Conservation (phyloP, 2,888 invertebrate species). For the Podotricha telesiphe region DNA sequence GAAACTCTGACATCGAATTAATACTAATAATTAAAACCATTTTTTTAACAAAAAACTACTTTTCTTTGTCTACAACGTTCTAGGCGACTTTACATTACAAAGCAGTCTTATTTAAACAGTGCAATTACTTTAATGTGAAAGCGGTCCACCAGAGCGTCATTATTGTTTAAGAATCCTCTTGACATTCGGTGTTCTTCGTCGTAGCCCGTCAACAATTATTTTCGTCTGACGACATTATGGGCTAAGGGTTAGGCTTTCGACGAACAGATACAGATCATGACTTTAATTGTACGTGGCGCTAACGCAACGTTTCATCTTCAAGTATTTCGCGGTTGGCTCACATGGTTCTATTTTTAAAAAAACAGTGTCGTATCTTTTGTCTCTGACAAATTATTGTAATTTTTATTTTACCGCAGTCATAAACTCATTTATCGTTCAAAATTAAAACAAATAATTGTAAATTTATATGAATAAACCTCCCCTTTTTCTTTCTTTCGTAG, state of each 20-base stretch:
- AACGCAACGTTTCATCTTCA: conserved; percentile 74
- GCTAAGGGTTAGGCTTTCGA: conserved; percentile 65
- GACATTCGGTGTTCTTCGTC: conserved; percentile 39
- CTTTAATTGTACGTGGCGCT: conserved; percentile 82
- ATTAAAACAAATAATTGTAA: background rate
- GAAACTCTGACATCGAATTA: conserved; percentile 3
- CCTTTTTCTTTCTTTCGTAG: background rate
- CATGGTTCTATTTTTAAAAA: conserved; percentile 54
- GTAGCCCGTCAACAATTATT: conserved; percentile 57
- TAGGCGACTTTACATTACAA: conserved; percentile 31
- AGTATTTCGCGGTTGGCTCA: conserved; percentile 57
- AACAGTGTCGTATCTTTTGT: too few relatives aligned
- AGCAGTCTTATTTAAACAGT: conserved; percentile 36
- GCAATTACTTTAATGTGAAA: conserved; percentile 33
- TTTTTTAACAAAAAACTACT: background rate
- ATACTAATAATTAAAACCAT: conserved; percentile 15
- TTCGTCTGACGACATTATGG: conserved; percentile 59
- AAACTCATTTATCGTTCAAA: background rate
- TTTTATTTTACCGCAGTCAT: too few relatives aligned
- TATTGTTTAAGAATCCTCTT: conserved; percentile 44
- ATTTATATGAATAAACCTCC: background rate
- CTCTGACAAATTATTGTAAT: too few relatives aligned
- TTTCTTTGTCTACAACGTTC: conserved; percentile 10
- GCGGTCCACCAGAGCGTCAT: conserved; percentile 38
- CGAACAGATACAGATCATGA: conserved; percentile 79